Base-by-base conservation (phyloP, 2,113 vertebrate genomes). In the Seriola quinqueradiata region DNA sequence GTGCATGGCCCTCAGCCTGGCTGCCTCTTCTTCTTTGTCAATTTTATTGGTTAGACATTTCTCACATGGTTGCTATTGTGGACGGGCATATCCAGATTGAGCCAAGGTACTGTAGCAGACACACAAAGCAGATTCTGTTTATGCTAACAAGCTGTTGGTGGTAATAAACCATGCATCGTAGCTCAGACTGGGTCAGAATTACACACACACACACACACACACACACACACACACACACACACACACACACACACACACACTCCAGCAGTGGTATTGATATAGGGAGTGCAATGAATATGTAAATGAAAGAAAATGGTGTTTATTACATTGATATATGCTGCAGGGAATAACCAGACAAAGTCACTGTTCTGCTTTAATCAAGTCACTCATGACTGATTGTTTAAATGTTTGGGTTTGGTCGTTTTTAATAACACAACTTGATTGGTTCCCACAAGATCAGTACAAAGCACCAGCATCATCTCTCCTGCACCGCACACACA, bases 111-210 rank as follows among this genome's bases (percentile, higher is more conserved):
- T 75, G 70, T 46, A 57, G 42, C 19, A 4, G 32, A 25, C 70
- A 64, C 71, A 91, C 91, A 90, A 88, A 87, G 87, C 76, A 44
- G 46, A 64, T 75, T 87, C 74, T 89, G 83, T 90, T 88, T 87
- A 80, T 75, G 76, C 67, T 75, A 65, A 2, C 70, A 36, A 70
- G 48, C 80, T 81, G 63, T 79, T 81, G 79, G 83, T 72, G 44
- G 25, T 42, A 75, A 85, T 86, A 87, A 87, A 81, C 34, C 75
- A 85, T 71, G 82, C 70, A 71, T 72, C 75, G 65, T 42, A 75
- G 52, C 72, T 83, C 75, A 46, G 57, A 69, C 52, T 40, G 69
- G 74, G 63, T 38, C 67, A 34, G 17, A 63, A 66, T 25, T 44
- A 68, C 64, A 38, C 40, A 64, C 36, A 44, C 46, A 66, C 58